Base-by-base conservation (phyloP, 1,140 invertebrate genomes). In the Halictus rubicundus region DNA sequence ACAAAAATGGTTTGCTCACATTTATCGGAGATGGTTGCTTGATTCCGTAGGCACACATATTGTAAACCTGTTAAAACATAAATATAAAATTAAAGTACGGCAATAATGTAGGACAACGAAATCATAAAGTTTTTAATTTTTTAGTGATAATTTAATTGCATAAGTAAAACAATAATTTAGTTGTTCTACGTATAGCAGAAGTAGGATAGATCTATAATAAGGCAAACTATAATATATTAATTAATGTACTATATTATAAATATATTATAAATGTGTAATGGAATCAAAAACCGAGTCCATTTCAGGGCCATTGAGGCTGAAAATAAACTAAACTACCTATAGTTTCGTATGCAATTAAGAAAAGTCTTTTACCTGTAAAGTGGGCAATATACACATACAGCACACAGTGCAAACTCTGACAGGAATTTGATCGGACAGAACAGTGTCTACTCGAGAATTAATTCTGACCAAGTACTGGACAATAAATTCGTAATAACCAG, bases 351-450 rank as follows among this genome's bases (percentile, higher is more conserved):
- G n/a, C n/a, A n/a, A 46, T 46, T 46, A 46, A 46, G 42, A 46
- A 21, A 57, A 57, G n/a, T 57, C 54, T 74, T 39, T 64, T 73
- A 91, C 90, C 78, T 90, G 82, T 16, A 91, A 73, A 21, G 75
- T 84, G 14, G 91, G 87, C 23, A 91, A 68, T 37, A 87, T 63
- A 57, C 89, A 90, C 60, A 84, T 86, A 57, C 86, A 91, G 25
- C 49, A 49, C 21, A 89, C 59, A 46, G 72, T 88, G 39, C 90
- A 91, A 49, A 92, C 82, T 54, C 69, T 63, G 65, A 70, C 64
- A 10, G 88, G 49, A 6, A 37, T 39, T 12, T 72, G 70, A 10
- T 42, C 27, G 7, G 68, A 27, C 73, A 87, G 27, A 12, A 81
- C 19, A 37, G 5, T 42, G 14, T 84, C 64, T 9, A 66, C 68